Base-by-base conservation (phyloP, 2,797 vertebrate genomes). In the Dendrocincla tyrannina region DNA sequence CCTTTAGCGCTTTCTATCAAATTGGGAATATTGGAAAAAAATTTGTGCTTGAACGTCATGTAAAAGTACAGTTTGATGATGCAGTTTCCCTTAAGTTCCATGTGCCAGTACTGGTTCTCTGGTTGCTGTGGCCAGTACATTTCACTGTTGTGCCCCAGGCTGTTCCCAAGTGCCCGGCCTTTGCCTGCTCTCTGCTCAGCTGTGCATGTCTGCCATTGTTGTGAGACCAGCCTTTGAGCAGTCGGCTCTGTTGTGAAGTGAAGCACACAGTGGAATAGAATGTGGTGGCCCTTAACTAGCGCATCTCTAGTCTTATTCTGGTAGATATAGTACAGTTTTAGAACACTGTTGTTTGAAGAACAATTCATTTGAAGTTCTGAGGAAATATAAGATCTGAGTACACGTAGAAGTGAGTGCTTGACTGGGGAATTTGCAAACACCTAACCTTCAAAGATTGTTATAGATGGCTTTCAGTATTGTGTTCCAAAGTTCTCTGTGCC, bases 401-500 rank as follows among this genome's bases (percentile, higher is more conserved):
- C 87, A 86, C 20, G 2, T 46, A 73, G 58, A 87, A 80, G 59
- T 0, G 22, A 96, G 44, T 93, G 69, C 70, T 96, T 94, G 88
- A 69, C 91, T 94, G 78, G 82, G 69, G 63, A 85, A 89, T 91
- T 19, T 88, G 72, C 69, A 83, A 90, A 68, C 68, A 46, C 89
- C 59, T 89, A 62, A 75, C 85, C 89, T 96, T 67, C 49, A 94
- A 87, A 63, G 79, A 82, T 81, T 70, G n/a, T 90, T 60, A 32
- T 75, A 80, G 74, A 47, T 96, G 81, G 49, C 67, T 97, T 96
- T 89, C 18, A 47, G 16, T 96, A 86, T 78, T 96, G 80, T 96
- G 90, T 91, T 97, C 76, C 93, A 70, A 97, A 96, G 62, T 96
- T 95, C 49, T 94, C 63, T 96, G 94, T 97, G 91, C 91, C 94